Evolutionary conservation across 2,113 vertebrate genomes (phyloP).

Genomic region (Limnothrissa miodon): DNA sequence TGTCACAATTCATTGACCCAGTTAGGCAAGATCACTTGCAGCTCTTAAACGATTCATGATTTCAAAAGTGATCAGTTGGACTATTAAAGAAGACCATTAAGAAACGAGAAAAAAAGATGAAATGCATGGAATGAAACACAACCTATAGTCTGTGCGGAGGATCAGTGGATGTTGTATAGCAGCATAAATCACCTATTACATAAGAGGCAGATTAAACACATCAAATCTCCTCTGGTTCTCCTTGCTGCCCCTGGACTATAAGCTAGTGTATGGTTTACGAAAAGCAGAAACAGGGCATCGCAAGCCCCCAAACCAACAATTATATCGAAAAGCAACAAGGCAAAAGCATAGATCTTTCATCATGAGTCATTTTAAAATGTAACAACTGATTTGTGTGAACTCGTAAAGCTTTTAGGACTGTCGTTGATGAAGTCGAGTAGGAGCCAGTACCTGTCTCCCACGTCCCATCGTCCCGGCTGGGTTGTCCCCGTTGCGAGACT

Average conservation of each 20-base stretch:
- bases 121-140: background rate
- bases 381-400: background rate
- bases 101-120: background rate
- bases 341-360: background rate
- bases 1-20: background rate
- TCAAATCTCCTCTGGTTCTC: constrained; percentile 34
- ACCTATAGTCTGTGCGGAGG: background rate
- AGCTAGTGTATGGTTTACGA: background rate
- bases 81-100: background rate
- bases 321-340: background rate
- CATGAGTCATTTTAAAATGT: background rate
- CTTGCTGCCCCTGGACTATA: background rate
- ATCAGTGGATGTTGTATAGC: background rate
- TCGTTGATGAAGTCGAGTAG: background rate
- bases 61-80: background rate
- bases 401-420: background rate
- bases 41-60: background rate
- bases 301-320: background rate
- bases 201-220: constrained; percentile 47
- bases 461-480: constrained; percentile 65
- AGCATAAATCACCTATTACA: constrained; percentile 31
- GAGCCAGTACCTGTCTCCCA: constrained; percentile 73
- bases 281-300: background rate
- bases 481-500: constrained; percentile 60
- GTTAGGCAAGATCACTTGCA: background rate